These are phyloP conservation scores for Melanostoma scalare DNA, from an alignment of 2,888 invertebrate species.

Conservation along the genomic window DNA sequence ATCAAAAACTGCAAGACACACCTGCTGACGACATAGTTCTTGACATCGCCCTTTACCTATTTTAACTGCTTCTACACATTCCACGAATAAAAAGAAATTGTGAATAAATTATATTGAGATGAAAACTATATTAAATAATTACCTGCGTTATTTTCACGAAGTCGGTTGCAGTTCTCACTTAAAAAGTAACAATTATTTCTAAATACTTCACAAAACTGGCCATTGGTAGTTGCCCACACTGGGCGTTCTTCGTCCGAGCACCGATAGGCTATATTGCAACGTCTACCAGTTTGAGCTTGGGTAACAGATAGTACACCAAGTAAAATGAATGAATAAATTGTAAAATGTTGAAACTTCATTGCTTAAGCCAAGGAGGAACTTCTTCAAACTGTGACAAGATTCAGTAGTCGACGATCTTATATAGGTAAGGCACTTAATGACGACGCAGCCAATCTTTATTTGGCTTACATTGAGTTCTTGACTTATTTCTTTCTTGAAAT, in stretches of 20 bases:
- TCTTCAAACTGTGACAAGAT: no score
- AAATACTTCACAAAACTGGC: slow-evolving; percentile 48
- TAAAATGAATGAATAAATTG: no score
- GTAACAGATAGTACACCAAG: no score
- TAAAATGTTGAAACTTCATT: no score
- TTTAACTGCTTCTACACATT: neutral
- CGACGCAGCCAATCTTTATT: no score
- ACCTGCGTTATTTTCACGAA: neutral
- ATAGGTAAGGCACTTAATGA: no score
- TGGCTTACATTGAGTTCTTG: no score
- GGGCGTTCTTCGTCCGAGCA: neutral
- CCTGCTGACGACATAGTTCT: neutral
- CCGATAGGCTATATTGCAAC: no score
- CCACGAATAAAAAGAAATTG: neutral
- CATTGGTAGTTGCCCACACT: slow-evolving; percentile 65
- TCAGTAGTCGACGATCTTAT: no score
- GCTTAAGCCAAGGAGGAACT: no score
- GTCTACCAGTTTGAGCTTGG: no score
- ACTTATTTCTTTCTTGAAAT: no score
- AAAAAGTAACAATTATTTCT: slow-evolving; percentile 53
- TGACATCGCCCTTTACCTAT: neutral
- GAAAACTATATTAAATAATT: neutral
- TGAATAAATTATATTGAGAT: neutral
- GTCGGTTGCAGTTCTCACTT: slow-evolving; percentile 1
- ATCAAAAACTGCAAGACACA: neutral